Base-by-base conservation (phyloP, 2,888 invertebrate genomes). In the Cepaea hortensis region DNA sequence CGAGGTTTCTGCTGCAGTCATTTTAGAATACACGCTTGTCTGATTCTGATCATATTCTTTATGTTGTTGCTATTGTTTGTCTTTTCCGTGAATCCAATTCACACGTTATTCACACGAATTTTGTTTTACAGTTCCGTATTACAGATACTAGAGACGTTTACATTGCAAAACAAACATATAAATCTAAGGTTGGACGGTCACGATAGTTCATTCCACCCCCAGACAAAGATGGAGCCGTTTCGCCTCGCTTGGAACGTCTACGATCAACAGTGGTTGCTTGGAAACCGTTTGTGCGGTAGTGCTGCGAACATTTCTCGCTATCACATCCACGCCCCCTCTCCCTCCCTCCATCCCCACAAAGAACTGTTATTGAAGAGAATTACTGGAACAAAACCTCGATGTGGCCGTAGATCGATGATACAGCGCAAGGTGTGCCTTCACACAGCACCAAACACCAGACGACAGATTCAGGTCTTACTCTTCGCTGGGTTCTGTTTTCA, bases 201-300 rank as follows among this genome's bases (percentile, higher is more conserved):
- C 55, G 7, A 11, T 55, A 11, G 11, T 55, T 55, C 55, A 11
- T 55, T 55, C 11, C 6, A 55, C 6, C 55, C 55, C 55, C 55
- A 55, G 6, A 11, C 55, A 55, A 6, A 55, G 55, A 55, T 55
- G 55, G 55, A 55, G 55, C 11, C 73, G 46, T 73, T 20, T 46
- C 13, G 50, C 48, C 48, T 76, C 15, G 4, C 55, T 11, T 20
- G 20, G n/a, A 61, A 55, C 55, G 15, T 6, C 76, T 77, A 55
- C n/a, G 18, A 62, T 65, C 62, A 80, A 65, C 23, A 80, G 6
- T 18, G 46, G 80, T 80, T 80, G 80, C 80, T 65, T 62, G 80
- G 80, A 65, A 65, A 80, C 80, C 15, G 80, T 65, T 46, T 65
- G 48, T 76, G 76, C 50, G 18, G 65, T 23, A 23, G 6, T 35